Conservation (phyloP, 2,888 invertebrate genomes). For the Netelia melanura region DNA sequence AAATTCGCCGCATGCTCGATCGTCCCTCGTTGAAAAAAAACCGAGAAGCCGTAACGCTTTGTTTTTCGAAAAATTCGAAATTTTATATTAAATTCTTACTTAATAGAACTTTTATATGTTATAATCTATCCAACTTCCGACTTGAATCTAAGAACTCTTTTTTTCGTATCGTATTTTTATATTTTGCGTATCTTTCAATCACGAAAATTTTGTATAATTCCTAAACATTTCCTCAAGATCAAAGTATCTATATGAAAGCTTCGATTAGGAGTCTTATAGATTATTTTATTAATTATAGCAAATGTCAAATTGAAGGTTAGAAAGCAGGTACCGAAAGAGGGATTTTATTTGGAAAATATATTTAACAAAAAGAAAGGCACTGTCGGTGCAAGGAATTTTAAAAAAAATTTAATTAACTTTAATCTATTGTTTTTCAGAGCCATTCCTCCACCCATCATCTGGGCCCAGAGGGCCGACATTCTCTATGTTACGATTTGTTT, state of each 20-base stretch:
- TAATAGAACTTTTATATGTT: not conserved
- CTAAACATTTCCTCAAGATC: no score
- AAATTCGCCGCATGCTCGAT: constrained; percentile 56
- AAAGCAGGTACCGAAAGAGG: no score
- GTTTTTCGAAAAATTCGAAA: constrained; percentile 13
- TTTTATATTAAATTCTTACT: not conserved
- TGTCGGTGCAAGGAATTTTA: not conserved
- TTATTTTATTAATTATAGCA: no score
- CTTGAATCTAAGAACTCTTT: not conserved
- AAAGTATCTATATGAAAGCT: no score
- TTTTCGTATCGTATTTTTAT: not conserved
- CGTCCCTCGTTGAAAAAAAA: constrained; percentile 8
- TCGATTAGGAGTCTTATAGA: no score
- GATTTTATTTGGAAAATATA: no score
- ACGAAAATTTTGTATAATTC: no score
- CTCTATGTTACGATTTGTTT: constrained; percentile 96
- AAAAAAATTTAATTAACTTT: constrained; percentile 3
- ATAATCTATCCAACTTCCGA: not conserved
- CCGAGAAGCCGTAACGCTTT: constrained; percentile 14
- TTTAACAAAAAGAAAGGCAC: no score
- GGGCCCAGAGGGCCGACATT: constrained; percentile 95
- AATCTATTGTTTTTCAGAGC: constrained; percentile 85
- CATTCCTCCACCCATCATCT: constrained; percentile 93
- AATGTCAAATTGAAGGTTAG: no score
- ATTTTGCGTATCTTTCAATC: not conserved